Evolutionary conservation across 2,797 vertebrate species (phyloP).

Genomic region (Carcharodon carcharias): DNA sequence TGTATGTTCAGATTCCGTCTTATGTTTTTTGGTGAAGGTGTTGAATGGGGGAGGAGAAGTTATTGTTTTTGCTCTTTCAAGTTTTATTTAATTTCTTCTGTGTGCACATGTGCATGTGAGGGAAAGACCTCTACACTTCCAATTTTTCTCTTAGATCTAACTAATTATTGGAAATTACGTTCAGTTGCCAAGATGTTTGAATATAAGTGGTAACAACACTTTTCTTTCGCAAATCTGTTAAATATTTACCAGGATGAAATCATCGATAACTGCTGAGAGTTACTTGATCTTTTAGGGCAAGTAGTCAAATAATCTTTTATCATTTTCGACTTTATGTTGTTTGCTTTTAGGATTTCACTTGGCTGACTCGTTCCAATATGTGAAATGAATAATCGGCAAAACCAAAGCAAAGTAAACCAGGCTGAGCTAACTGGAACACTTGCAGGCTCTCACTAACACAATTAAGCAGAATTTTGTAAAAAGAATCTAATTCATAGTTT

Average conservation of each 20-base stretch:
- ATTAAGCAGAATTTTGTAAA: background rate
- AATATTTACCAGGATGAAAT: background rate
- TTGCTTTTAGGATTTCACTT: constrained; percentile 82
- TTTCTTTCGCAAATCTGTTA: background rate
- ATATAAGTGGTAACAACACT: no score
- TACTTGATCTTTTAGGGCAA: background rate
- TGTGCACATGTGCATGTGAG: background rate
- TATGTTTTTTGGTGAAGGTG: background rate
- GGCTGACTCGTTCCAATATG: constrained; percentile 88
- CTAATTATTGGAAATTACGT: background rate
- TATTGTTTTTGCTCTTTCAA: background rate
- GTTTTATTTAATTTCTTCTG: background rate
- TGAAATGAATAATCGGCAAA: constrained; percentile 50
- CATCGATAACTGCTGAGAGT: background rate
- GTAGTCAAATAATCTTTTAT: background rate
- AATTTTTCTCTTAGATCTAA: background rate
- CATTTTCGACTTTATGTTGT: constrained; percentile 20
- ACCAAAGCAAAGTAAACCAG: background rate
- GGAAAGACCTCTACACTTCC: background rate
- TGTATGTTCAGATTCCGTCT: background rate
- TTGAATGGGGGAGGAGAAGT: background rate
- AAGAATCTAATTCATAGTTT: background rate
- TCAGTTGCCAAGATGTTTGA: background rate
- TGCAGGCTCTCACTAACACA: background rate
- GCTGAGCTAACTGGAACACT: background rate